These are phyloP conservation scores for Probaryconus sp. DNA, from an alignment of 1,140 invertebrate species.

Conservation along the genomic window DNA sequence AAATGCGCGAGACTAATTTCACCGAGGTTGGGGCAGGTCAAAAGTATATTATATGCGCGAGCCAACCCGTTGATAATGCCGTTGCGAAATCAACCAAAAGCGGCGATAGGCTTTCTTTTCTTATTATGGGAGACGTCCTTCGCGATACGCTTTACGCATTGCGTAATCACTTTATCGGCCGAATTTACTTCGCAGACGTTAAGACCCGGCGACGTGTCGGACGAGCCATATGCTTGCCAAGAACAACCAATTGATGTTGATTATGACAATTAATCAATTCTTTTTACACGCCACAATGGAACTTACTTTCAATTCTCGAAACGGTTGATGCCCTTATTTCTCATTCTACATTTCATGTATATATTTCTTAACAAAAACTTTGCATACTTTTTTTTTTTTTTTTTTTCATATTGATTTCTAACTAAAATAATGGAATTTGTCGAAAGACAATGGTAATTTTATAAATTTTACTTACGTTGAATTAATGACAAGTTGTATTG, in stretches of 20 bases:
- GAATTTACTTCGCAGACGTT: conserved; percentile 67
- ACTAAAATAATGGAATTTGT: too few relatives aligned
- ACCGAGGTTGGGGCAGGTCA: conserved; percentile 73
- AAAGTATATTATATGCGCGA: conserved; percentile 55
- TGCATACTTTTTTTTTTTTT: too few relatives aligned
- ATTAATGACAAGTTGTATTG: conserved; percentile 5
- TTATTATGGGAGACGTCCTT: conserved; percentile 68
- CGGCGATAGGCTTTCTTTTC: conserved; percentile 35
- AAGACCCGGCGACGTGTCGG: conserved; percentile 34
- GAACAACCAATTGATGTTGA: conserved; percentile 7
- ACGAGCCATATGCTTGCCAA: conserved; percentile 39
- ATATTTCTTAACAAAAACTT: too few relatives aligned
- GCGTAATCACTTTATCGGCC: conserved; percentile 76
- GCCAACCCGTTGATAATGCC: conserved; percentile 36
- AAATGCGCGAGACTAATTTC: conserved; percentile 66
- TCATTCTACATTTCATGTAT: too few relatives aligned
- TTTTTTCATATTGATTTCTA: too few relatives aligned
- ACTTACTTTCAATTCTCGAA: background rate
- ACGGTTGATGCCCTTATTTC: background rate
- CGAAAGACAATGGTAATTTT: too few relatives aligned
- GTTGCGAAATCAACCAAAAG: conserved; percentile 57
- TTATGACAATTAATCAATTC: conserved; percentile 18
- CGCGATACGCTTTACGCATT: conserved; percentile 65
- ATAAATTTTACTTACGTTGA: too few relatives aligned
- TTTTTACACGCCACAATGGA: conserved; percentile 1